phyloP scores from a whole-genome alignment of 2,888 invertebrate genomes.

The Netelia fuscicornis region DNA sequence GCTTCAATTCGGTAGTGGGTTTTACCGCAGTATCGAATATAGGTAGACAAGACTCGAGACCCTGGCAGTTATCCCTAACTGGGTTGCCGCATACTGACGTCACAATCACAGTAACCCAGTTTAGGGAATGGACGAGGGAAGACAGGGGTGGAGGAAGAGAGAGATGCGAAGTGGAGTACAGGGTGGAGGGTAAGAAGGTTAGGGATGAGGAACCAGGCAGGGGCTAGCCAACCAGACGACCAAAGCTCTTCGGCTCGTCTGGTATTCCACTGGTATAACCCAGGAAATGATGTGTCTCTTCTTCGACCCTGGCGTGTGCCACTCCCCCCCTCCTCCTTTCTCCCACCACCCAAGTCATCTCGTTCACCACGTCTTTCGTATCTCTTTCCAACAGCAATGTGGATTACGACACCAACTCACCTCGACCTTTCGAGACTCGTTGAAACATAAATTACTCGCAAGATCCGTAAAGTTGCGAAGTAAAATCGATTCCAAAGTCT shows the following conservation, averaged over 20 bases:
- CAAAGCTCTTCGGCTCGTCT: constrained; percentile 61
- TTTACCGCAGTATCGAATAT: constrained; percentile 80
- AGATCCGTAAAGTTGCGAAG: not conserved
- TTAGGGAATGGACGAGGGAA: constrained; percentile 56
- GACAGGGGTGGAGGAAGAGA: constrained; percentile 27
- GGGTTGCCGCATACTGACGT: constrained; percentile 84
- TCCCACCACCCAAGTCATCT: constrained; percentile 26
- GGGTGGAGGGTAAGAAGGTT: constrained; percentile 9
- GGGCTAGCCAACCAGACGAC: constrained; percentile 57
- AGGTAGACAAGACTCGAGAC: constrained; percentile 58
- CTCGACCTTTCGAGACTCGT: constrained; percentile 46
- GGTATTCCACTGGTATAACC: constrained; percentile 65
- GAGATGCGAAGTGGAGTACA: constrained; percentile 49
- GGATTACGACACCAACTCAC: constrained; percentile 37
- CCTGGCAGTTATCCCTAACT: constrained; percentile 76
- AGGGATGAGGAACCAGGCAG: constrained; percentile 44
- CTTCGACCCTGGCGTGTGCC: constrained; percentile 57
- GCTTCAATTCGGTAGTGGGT: constrained; percentile 67
- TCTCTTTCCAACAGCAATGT: constrained; percentile 14
- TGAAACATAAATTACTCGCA: not conserved
- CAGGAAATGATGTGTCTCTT: constrained; percentile 65
- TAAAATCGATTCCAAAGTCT: not conserved
- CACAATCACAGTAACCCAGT: constrained; percentile 80
- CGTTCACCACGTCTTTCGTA: constrained; percentile 36
- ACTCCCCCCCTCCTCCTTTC: constrained; percentile 44